Base-by-base conservation (phyloP, 2,113 vertebrate species). In the Hylia prasina region DNA sequence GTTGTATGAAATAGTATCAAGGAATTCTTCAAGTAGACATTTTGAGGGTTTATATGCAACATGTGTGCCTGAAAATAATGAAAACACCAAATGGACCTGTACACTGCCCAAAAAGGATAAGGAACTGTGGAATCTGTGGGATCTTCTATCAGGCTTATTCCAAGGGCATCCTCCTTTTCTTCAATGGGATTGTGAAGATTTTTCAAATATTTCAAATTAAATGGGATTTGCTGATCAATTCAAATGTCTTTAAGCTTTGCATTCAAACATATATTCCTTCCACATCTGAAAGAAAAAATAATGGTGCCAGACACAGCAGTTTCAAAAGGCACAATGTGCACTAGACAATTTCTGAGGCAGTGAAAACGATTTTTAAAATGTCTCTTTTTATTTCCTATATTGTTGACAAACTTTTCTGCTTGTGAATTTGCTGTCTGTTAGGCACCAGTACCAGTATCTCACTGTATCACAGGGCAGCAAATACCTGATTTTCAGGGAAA, bases 381-480 rank as follows among this genome's bases (percentile, higher is more conserved):
- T 45, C 10, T 76, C 15, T 44, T 53, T n/a, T 39, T 44, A 22
- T 15, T n/a, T 53, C 22, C 85, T 51, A 25, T 65, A 53, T 69
- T 24, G 6, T 20, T 82, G 51, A n/a, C 27, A 56, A 47, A 48
- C 6, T 9, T 33, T 9, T 2, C 40, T 79, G 25, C 13, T 28
- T 45, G 33, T 39, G 39, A 71, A 30, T 45, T 56, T n/a, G 3
- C 33, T 56, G 19, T 39, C 61, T 60, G 7, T 6, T 13, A 40
- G 28, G 37, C 23, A 31, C 15, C 40, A 40, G 4, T 50, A 51
- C 11, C 37, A 35, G 6, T 5, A 22, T 22, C 28, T 60, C 63
- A 14, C 31, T 25, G 31, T 8, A 25, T 18, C 0, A 4, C 33
- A 27, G 18, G 1, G 1, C 6, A 68, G 11, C 6, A 65, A 71